Percentiles rank a stretch among this genome's conserved stretches.
Conservation (phyloP, 2,888 invertebrate genomes). For the Aplocera efformata region DNA sequence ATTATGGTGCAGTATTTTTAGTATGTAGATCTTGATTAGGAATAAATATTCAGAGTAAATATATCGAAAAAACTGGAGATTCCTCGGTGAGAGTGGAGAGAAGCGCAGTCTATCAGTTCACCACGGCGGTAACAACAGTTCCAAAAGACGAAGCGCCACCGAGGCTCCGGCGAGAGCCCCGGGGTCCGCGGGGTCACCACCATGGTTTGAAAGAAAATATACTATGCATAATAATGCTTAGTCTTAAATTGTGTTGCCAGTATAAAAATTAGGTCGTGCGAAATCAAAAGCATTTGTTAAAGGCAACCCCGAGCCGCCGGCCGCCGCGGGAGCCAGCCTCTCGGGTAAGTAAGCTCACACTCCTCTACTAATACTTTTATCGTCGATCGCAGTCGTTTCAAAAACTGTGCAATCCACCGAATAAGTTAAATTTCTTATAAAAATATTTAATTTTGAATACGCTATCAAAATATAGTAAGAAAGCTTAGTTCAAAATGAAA, state of each 20-base stretch:
- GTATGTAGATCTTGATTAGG: neutral
- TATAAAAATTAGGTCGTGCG: conserved; percentile 1
- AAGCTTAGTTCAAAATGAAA: conserved; percentile 6
- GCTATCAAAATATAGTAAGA: conserved; percentile 14
- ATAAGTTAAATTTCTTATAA: conserved; percentile 8
- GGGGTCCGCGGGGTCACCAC: too few species aligned
- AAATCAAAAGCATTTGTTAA: neutral
- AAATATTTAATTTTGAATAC: conserved; percentile 10
- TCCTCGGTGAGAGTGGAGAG: conserved; percentile 6
- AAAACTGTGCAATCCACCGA: neutral
- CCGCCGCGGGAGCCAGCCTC: too few species aligned
- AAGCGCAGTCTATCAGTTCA: conserved; percentile 10
- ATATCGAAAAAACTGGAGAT: conserved; percentile 19
- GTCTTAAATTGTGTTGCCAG: conserved; percentile 4
- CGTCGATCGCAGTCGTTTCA: neutral
- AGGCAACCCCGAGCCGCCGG: too few species aligned
- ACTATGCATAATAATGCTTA: conserved; percentile 4
- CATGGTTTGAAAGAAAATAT: neutral
- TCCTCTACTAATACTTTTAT: conserved; percentile 11
- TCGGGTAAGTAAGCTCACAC: too few species aligned
- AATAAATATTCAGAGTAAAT: conserved; percentile 8
- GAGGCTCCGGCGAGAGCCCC: too few species aligned
- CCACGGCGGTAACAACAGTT: conserved; percentile 4
- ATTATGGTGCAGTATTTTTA: too few species aligned
- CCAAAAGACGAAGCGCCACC: neutral